These are phyloP conservation scores for Meiosimyza platycephala DNA, from an alignment of 2,888 invertebrate species.

Conservation along the genomic window DNA sequence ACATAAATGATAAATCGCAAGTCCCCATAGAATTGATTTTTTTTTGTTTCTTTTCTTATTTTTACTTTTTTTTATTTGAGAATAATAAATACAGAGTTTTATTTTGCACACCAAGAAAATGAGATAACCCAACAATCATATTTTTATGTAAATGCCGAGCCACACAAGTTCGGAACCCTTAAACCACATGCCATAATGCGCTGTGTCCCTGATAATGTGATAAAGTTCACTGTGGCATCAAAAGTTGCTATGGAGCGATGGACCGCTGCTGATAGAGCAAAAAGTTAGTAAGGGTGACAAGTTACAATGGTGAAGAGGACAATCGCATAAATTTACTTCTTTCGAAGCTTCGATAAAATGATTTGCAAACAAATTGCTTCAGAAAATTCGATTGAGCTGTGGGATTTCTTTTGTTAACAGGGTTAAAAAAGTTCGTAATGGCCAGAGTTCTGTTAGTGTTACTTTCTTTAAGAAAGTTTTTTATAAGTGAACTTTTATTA, in stretches of 20 bases:
- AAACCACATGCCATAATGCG: conserved; percentile 14
- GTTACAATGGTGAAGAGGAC: conserved; percentile 42
- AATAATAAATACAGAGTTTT: no score
- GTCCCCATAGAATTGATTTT: conserved; percentile 49
- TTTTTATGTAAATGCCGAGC: conserved; percentile 39
- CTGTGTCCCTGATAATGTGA: conserved; percentile 22
- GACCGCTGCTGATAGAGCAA: conserved; percentile 7
- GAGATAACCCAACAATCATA: conserved; percentile 34
- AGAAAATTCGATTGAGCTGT: conserved; percentile 59
- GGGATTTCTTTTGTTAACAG: conserved; percentile 59
- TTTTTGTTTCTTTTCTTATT: no score
- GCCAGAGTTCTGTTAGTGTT: neutral
- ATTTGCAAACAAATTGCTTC: conserved; percentile 63
- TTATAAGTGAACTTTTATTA: no score
- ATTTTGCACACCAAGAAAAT: no score
- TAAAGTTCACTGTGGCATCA: conserved; percentile 22
- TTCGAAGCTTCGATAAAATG: conserved; percentile 54
- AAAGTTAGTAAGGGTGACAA: conserved; percentile 34
- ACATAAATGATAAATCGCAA: conserved; percentile 55
- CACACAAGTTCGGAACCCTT: conserved; percentile 25
- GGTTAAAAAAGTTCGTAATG: conserved; percentile 44
- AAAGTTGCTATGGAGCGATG: neutral
- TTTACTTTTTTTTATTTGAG: no score
- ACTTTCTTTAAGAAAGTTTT: neutral
- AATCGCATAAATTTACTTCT: conserved; percentile 45